A percentile compares a stretch with the other conserved stretches of the same genome.
Evolutionary conservation across 1,140 invertebrate genomes (phyloP).

Genomic region (Drosophila grimshawi): DNA sequence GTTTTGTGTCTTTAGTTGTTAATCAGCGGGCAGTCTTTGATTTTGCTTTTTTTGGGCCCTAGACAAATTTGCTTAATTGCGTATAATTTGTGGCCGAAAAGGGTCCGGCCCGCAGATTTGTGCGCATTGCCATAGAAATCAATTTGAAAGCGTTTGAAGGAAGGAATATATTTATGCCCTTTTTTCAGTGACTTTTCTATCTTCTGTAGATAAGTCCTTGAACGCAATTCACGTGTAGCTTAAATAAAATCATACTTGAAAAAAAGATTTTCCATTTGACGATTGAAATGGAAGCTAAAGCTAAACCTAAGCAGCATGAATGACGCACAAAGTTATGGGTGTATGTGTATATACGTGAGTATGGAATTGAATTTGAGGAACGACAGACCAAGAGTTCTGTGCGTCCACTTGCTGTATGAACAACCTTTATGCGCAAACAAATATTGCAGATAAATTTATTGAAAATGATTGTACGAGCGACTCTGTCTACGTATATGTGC

Average conservation of each 20-base stretch:
- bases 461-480: conserved; percentile 70
- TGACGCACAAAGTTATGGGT: conserved; percentile 51
- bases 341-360: conserved; percentile 13
- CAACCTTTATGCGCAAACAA: conserved; percentile 36
- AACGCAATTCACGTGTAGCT: conserved; percentile 53
- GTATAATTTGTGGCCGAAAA: conserved; percentile 76
- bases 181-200: conserved; percentile 12
- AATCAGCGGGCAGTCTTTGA: conserved; percentile 70
- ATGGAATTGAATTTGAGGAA: conserved; percentile 59
- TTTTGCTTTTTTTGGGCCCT: conserved; percentile 53
- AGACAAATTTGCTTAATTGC: conserved; percentile 82
- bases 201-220: conserved; percentile 21
- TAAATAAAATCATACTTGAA: conserved; percentile 59
- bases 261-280: conserved; percentile 33
- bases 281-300: conserved; percentile 39
- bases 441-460: conserved; percentile 79
- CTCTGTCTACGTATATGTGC: not conserved
- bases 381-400: conserved; percentile 32
- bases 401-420: conserved; percentile 46
- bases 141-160: conserved; percentile 14
- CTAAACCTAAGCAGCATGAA: conserved; percentile 47
- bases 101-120: conserved; percentile 34
- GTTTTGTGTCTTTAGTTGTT: conserved; percentile 69
- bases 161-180: conserved; percentile 1
- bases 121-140: conserved; percentile 59